Evolutionary conservation across 2,888 invertebrate genomes (phyloP).

Genomic region (Drosophila lacicola): DNA sequence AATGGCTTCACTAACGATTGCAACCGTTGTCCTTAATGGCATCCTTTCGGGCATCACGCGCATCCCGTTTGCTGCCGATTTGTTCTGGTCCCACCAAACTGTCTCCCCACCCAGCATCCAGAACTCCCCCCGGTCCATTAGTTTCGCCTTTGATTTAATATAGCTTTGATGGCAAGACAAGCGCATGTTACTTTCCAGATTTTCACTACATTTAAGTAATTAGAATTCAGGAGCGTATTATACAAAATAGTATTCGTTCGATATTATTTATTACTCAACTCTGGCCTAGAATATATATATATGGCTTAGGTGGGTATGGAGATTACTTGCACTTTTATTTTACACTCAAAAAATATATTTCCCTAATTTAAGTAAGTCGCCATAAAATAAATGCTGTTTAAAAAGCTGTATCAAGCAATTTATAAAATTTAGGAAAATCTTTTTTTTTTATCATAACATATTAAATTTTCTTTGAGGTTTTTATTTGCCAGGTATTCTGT

Average conservation of each 20-base stretch:
- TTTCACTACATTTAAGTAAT: constrained; percentile 46
- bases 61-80: constrained; percentile 56
- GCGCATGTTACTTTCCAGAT: constrained; percentile 10
- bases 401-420: too few relatives aligned
- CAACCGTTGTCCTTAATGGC: constrained; percentile 77
- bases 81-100: constrained; percentile 32
- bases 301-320: too few relatives aligned
- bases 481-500: too few relatives aligned
- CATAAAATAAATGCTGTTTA: too few relatives aligned
- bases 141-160: constrained; percentile 37
- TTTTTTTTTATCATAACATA: too few relatives aligned
- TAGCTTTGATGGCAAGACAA: constrained; percentile 34
- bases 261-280: not conserved
- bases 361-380: too few relatives aligned
- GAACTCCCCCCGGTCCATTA: constrained; percentile 6
- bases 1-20: constrained; percentile 79
- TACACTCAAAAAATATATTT: too few relatives aligned
- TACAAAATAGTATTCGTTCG: not conserved
- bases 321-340: too few relatives aligned
- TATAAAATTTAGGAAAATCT: too few relatives aligned
- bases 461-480: too few relatives aligned
- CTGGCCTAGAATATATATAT: not conserved
- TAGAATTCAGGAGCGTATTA: constrained; percentile 1
- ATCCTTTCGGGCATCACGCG: constrained; percentile 71
- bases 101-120: not conserved